These are phyloP conservation scores for Pangasianodon hypophthalmus DNA, from an alignment of 2,113 vertebrate genomes.

Conservation along the genomic window DNA sequence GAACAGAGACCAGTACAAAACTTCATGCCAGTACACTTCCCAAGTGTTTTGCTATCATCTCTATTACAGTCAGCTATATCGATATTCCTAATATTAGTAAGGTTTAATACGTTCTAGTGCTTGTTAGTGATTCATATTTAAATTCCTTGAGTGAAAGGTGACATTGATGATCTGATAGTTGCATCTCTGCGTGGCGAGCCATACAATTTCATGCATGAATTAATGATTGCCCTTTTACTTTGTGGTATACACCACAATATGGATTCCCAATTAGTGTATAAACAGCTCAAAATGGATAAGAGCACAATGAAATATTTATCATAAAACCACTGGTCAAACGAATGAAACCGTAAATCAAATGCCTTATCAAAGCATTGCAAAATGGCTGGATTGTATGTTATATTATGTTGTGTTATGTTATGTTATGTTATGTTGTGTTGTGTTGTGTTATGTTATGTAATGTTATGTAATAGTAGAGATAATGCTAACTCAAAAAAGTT, in stretches of 20 bases:
- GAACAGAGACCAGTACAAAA: not conserved
- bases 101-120: not conserved
- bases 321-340: constrained; percentile 54
- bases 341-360: constrained; percentile 60
- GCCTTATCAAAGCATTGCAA: not conserved
- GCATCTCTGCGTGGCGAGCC: constrained; percentile 25
- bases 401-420: not conserved
- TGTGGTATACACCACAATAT: constrained; percentile 64
- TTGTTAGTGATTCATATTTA: not conserved
- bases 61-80: not conserved
- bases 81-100: not conserved
- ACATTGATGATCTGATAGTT: constrained; percentile 15
- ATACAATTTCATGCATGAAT: constrained; percentile 69
- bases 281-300: constrained; percentile 59
- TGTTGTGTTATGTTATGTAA: not conserved
- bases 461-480: not conserved
- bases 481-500: not conserved
- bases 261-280: constrained; percentile 64
- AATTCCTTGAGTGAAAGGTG: constrained; percentile 19
- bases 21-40: not conserved
- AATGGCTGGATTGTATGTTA: not conserved
- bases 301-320: constrained; percentile 71
- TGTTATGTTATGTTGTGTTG: not conserved
- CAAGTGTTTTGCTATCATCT: not conserved
- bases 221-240: constrained; percentile 75